Base-by-base conservation (phyloP, 2,888 invertebrate genomes). In the Cantharis lateralis region DNA sequence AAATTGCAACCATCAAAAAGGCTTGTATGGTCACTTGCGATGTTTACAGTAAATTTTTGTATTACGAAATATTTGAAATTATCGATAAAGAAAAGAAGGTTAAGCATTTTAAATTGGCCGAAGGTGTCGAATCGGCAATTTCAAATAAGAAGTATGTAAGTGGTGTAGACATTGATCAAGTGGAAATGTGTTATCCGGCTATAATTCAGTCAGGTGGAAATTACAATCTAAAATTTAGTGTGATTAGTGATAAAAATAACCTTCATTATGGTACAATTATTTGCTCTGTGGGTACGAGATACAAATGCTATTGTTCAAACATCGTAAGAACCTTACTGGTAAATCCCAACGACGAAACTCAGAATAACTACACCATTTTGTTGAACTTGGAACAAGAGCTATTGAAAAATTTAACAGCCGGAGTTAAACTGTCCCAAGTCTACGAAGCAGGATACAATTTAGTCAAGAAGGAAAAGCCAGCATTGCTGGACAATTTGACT, bases 191-290 rank as follows among this genome's bases (percentile, higher is more conserved):
- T 86, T 99, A 99, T 87, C 98, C 98, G 0, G 96, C 99, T 0
- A 99, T 99, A 76, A 97, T 99, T 84, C 99, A 99, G 88, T 99
- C 98, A 48, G 99, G 99, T 10, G 99, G 98, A n/a, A 94, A 95
- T 86, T 99, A 99, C 89, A 96, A 94, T 85, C 91, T 99, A 68
- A 99, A 99, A 89, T 99, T 99, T 89, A 98, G 98, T 86, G 96
- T 96, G 3, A 93, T 93, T 2, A 97, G 98, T 83, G 98, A 99
- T 87, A 98, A 98, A 87, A 97, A 97, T 86, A 92, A 92, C 81
- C 88, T 99, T 75, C 98, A 99, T 88, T 99, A 98, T 88, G 99
- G 98, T 63, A 94, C 97, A 0, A 98, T 99, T 80, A 95, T 98
- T 68, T 98, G 98, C 87, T 96, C 96, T 11, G 89, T 99, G 79